Percentiles rank a stretch among this genome's conserved stretches.
phyloP scores from a whole-genome alignment of 2,888 invertebrate species.

The Sturmia bella region DNA sequence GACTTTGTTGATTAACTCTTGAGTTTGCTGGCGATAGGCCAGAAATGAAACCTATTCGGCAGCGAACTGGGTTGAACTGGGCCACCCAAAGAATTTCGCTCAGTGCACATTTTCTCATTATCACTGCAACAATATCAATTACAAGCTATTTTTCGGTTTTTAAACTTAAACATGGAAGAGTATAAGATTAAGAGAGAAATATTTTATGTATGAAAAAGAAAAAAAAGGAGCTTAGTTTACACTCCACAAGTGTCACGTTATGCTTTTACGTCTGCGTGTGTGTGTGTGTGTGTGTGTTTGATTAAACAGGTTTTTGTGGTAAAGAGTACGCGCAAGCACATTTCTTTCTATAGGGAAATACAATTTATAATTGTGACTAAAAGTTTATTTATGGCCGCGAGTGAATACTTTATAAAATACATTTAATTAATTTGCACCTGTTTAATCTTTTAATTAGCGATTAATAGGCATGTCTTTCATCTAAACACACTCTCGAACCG shows the following conservation, averaged over 20 bases:
- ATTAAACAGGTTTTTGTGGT: constrained; percentile 42
- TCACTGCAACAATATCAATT: constrained; percentile 58
- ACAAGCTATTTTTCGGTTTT: constrained; percentile 63
- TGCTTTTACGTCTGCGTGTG: neutral
- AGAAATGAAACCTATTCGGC: too few relatives aligned
- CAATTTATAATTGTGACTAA: constrained; percentile 45
- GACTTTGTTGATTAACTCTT: too few relatives aligned
- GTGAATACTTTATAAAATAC: constrained; percentile 41
- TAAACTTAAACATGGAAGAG: constrained; percentile 42
- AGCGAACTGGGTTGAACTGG: too few relatives aligned
- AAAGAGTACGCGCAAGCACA: neutral
- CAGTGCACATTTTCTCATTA: constrained; percentile 55
- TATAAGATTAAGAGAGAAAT: constrained; percentile 29
- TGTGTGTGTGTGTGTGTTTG: neutral
- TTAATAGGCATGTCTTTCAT: constrained; percentile 59
- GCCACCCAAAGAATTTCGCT: constrained; percentile 6
- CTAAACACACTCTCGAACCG: constrained; percentile 10
- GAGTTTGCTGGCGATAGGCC: too few relatives aligned
- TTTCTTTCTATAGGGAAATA: constrained; percentile 51
- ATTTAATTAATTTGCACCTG: constrained; percentile 60
- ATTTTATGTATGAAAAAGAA: neutral
- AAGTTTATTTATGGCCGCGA: constrained; percentile 49
- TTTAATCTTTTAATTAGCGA: constrained; percentile 66
- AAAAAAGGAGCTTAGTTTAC: neutral
- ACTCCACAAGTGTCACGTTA: constrained; percentile 8